A percentile compares a stretch with the other conserved stretches of the same genome.
Conservation (phyloP, 2,888 invertebrate species). For the Leistus spinibarbis region DNA sequence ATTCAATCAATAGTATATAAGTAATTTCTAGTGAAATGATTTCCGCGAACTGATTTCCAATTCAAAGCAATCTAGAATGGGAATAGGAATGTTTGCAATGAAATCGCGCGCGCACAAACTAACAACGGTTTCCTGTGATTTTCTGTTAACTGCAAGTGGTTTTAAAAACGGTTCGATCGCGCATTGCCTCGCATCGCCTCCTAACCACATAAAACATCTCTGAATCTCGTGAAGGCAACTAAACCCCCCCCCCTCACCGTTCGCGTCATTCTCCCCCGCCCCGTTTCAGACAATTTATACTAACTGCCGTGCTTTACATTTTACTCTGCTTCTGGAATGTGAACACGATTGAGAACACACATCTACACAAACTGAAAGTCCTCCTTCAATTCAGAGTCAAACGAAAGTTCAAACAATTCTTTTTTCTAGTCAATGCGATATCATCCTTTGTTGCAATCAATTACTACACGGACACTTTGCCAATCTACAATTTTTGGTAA, state of each 20-base stretch:
- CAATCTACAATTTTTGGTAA: too few species aligned
- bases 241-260: slow-evolving; percentile 13
- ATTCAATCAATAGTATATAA: too few species aligned
- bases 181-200: background rate
- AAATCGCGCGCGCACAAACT: background rate
- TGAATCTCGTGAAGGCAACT: slow-evolving; percentile 32
- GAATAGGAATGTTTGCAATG: too few species aligned
- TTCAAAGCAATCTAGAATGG: background rate
- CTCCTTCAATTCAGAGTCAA: background rate
- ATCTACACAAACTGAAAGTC: background rate
- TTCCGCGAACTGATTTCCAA: background rate
- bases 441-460: too few species aligned
- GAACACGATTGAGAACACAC: slow-evolving; percentile 29
- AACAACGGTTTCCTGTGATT: too few species aligned
- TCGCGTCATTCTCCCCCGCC: slow-evolving; percentile 19
- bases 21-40: background rate
- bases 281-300: slow-evolving; percentile 37
- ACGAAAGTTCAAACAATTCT: background rate
- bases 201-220: slow-evolving; percentile 33
- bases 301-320: slow-evolving; percentile 38
- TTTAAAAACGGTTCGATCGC: slow-evolving; percentile 23
- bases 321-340: slow-evolving; percentile 33
- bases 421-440: too few species aligned
- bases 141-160: background rate
- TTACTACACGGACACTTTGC: too few species aligned